These are phyloP conservation scores for Drosophila asahinai DNA, from an alignment of 1,140 invertebrate genomes.

Conservation along the genomic window DNA sequence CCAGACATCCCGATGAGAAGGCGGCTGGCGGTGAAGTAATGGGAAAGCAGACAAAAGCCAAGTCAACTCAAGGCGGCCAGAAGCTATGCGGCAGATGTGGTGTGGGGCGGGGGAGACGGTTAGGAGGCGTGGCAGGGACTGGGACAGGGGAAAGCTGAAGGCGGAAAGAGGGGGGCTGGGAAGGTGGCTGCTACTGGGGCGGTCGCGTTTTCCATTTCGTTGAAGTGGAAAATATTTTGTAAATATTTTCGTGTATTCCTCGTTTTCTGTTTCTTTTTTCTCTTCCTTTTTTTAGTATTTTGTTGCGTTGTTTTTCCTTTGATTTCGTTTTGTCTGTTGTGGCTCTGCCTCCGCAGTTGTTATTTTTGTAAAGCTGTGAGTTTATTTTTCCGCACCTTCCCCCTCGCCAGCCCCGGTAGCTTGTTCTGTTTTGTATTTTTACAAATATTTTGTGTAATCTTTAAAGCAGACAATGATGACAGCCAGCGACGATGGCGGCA, in stretches of 20 bases:
- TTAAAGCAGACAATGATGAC: constrained; percentile 84
- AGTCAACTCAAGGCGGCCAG: constrained; percentile 69
- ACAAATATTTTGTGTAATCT: constrained; percentile 85
- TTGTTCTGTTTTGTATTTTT: constrained; percentile 82
- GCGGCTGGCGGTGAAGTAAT: neutral
- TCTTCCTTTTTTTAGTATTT: constrained; percentile 30
- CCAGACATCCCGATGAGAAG: constrained; percentile 61
- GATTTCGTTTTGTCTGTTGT: constrained; percentile 51
- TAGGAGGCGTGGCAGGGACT: constrained; percentile 1
- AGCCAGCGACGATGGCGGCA: constrained; percentile 79
- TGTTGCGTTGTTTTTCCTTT: constrained; percentile 56
- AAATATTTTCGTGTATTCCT: constrained; percentile 78
- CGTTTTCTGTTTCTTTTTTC: constrained; percentile 36
- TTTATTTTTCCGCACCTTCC: constrained; percentile 63
- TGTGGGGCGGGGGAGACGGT: neutral
- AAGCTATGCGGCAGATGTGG: constrained; percentile 38
- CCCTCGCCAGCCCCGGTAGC: constrained; percentile 1
- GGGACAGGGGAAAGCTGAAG: neutral
- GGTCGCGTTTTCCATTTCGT: constrained; percentile 84
- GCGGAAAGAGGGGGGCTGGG: constrained; percentile 3
- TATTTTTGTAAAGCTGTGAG: constrained; percentile 81
- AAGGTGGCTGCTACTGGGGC: constrained; percentile 63
- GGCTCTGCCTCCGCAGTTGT: constrained; percentile 76
- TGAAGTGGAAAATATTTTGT: constrained; percentile 85
- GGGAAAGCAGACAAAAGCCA: constrained; percentile 73